Conservation (phyloP, 1,140 invertebrate genomes). For the Neoseiulus cucumeris region DNA sequence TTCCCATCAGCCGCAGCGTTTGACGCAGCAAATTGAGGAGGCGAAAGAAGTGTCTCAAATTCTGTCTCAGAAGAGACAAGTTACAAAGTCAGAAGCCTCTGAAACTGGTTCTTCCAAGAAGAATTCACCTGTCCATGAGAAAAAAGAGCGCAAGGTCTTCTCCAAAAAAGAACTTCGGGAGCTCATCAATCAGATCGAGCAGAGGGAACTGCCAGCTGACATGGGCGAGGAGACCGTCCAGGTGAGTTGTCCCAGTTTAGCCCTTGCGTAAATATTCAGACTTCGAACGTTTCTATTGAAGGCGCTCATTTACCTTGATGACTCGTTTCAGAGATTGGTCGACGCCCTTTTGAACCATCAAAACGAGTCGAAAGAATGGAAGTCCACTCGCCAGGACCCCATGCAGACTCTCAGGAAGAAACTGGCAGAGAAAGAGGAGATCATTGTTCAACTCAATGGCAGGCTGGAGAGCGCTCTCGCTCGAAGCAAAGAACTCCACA, state of each 20-base stretch:
- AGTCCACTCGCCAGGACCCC: neutral
- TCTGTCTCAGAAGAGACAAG: too few species aligned
- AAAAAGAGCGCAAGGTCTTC: neutral
- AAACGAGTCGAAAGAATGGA: conserved; percentile 1
- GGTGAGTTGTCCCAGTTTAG: neutral
- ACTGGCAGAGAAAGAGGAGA: neutral
- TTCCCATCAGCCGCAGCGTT: too few species aligned
- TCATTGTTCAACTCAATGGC: neutral
- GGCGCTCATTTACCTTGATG: too few species aligned
- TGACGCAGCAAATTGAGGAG: too few species aligned
- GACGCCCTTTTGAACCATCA: neutral
- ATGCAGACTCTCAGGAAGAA: neutral
- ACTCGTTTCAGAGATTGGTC: neutral
- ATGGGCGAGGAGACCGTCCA: conserved; percentile 1
- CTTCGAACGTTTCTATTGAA: too few species aligned
- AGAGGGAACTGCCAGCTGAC: neutral
- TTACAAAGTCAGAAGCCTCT: too few species aligned
- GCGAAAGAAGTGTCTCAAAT: too few species aligned
- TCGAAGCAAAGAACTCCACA: neutral
- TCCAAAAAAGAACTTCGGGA: neutral
- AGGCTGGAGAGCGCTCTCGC: neutral
- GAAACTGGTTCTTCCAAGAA: neutral
- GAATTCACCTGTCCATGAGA: neutral
- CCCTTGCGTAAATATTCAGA: too few species aligned
- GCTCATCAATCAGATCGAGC: conserved; percentile 5